These are phyloP conservation scores for Labeo catla DNA, from an alignment of 2,113 vertebrate species.

Conservation along the genomic window DNA sequence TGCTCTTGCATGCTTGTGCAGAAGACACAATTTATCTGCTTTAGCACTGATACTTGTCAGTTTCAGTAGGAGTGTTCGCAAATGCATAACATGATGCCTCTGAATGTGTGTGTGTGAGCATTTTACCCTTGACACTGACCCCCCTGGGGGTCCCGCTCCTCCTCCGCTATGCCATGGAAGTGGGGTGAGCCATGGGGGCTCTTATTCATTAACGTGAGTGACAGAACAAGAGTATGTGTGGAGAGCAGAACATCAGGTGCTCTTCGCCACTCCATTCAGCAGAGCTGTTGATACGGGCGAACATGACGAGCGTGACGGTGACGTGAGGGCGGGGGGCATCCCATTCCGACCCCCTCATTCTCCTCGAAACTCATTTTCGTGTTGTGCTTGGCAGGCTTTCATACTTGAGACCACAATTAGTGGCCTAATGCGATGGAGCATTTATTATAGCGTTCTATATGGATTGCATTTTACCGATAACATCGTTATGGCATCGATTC, in stretches of 20 bases:
- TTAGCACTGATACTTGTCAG: not conserved
- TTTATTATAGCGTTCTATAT: conserved; percentile 23
- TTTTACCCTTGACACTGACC: not conserved
- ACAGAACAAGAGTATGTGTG: conserved; percentile 35
- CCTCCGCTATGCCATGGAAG: conserved; percentile 36
- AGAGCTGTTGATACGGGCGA: conserved; percentile 53
- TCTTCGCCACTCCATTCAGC: conserved; percentile 1
- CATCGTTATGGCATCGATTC: conserved; percentile 20
- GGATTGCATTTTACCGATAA: not conserved
- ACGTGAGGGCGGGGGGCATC: conserved; percentile 16
- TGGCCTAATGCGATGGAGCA: conserved; percentile 9
- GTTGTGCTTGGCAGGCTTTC: conserved; percentile 1
- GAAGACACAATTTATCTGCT: not conserved
- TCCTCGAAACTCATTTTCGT: conserved; percentile 27
- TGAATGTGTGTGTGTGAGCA: conserved; percentile 16
- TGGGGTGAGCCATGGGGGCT: conserved; percentile 53
- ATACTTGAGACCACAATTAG: conserved; percentile 9
- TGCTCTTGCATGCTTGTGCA: not conserved
- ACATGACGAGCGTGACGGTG: conserved; percentile 38
- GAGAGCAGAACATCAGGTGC: conserved; percentile 43
- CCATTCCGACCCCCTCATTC: conserved; percentile 7
- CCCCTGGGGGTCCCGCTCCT: conserved; percentile 14
- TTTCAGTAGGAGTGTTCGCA: not conserved
- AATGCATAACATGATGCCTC: not conserved
- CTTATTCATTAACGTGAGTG: conserved; percentile 60